phyloP scores from a whole-genome alignment of 2,888 invertebrate species.

The Diloba caeruleocephala region DNA sequence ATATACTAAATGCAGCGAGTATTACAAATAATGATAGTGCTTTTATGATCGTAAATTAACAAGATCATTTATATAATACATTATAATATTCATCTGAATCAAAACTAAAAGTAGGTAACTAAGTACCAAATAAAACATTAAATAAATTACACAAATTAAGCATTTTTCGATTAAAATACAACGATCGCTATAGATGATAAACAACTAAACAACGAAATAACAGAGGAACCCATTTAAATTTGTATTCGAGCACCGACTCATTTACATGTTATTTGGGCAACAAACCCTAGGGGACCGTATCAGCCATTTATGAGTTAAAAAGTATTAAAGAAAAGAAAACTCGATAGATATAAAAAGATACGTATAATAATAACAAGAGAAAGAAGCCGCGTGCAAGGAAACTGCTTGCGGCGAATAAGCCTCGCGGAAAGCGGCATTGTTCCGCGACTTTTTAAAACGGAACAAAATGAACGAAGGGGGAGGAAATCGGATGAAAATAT shows the following conservation, averaged over 20 bases:
- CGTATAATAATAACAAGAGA: constrained; percentile 85
- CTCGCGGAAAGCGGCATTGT: constrained; percentile 86
- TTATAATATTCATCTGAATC: constrained; percentile 45
- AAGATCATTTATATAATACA: constrained; percentile 42
- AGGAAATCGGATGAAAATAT: constrained; percentile 89
- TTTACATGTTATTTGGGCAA: constrained; percentile 88
- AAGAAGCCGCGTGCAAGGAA: constrained; percentile 84
- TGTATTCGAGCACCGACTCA: constrained; percentile 79
- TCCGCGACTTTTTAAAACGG: constrained; percentile 87
- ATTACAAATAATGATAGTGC: constrained; percentile 37
- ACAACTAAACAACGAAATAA: constrained; percentile 68
- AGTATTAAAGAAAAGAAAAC: constrained; percentile 88
- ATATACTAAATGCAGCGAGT: constrained; percentile 9
- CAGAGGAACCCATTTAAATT: constrained; percentile 78
- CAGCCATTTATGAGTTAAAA: constrained; percentile 88
- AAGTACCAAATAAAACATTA: constrained; percentile 49
- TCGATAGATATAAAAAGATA: constrained; percentile 85
- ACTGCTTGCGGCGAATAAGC: constrained; percentile 86
- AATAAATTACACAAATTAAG: constrained; percentile 56
- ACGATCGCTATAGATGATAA: constrained; percentile 59
- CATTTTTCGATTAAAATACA: constrained; percentile 56
- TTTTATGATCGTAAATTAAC: constrained; percentile 42
- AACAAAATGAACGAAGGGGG: constrained; percentile 87
- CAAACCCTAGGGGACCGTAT: constrained; percentile 87
- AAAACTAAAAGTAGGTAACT: constrained; percentile 33